Base-by-base conservation (phyloP, 2,797 vertebrate genomes). In the Carapus acus region DNA sequence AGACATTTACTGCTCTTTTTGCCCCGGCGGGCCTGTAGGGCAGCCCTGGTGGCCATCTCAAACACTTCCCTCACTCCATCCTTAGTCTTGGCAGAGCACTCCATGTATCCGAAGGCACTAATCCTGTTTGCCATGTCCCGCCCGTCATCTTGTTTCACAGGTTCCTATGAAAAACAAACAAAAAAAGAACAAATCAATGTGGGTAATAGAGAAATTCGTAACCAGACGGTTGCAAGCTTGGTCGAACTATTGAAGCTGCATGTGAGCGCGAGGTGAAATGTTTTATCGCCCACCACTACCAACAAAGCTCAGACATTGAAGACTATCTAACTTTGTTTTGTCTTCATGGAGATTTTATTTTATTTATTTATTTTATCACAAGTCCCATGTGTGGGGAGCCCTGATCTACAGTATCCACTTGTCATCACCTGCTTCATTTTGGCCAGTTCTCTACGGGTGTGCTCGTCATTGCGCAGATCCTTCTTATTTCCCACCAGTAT, bases 401-500 rank as follows among this genome's bases (percentile, higher is more conserved):
- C n/a, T n/a, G n/a, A n/a, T n/a, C n/a, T 13, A 33, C 31, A 33
- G 31, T 15, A 36, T 36, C 4, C n/a, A 36, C n/a, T n/a, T 27
- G 24, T 9, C 6, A 36, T 36, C 83, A 90, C 94, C 95, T 98
- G 95, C 82, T 98, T 98, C 94, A 98, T 98, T 88, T 97, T 98
- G 80, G 92, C 91, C 59, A 98, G 90, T 71, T 98, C 95, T 66
- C 93, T 89, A 59, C 95, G 89, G 73, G 95, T 98, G 85, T 97
- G 94, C 67, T 98, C 95, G 18, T 98, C 96, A 12, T 97, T 96
- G 49, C 94, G 93, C 85, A 98, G 88, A 77, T 98, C 94, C 84
- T 98, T 98, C 85, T 98, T 98, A 82, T 98, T 98, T 74, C 94
- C 95, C 83, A 98, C 96, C 63, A 98, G 87, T 73, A 98, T 98